phyloP scores from a whole-genome alignment of 2,113 vertebrate genomes.

The Hucho hucho region DNA sequence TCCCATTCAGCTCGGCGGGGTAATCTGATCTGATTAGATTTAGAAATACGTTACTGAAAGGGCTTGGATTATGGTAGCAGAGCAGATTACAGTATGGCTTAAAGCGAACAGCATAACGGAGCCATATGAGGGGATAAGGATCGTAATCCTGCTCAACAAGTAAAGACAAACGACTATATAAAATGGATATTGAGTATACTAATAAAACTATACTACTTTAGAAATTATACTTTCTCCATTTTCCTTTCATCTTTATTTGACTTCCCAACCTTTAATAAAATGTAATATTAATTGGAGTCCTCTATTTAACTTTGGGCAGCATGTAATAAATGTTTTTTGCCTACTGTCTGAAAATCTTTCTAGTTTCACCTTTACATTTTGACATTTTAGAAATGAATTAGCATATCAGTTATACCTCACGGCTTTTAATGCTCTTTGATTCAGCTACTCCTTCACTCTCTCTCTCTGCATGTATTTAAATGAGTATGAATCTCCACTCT shows the following conservation, averaged over 20 bases:
- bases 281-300: background rate
- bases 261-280: background rate
- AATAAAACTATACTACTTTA: too few relatives aligned
- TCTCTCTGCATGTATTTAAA: background rate
- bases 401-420: conserved; percentile 39
- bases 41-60: background rate
- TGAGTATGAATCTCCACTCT: background rate
- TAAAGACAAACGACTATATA: too few relatives aligned
- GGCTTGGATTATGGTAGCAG: background rate
- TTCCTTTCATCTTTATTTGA: too few relatives aligned
- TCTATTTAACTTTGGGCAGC: conserved; percentile 40
- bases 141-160: too few relatives aligned
- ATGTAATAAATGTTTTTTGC: conserved; percentile 34
- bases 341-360: conserved; percentile 34
- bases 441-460: background rate
- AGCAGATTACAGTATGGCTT: background rate
- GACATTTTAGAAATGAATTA: conserved; percentile 58
- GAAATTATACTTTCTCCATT: too few relatives aligned
- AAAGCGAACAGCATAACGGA: background rate
- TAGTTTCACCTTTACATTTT: conserved; percentile 57
- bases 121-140: too few relatives aligned
- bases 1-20: background rate
- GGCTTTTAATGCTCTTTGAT: conserved; percentile 52
- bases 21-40: conserved; percentile 6
- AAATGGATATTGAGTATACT: too few relatives aligned